These are phyloP conservation scores for Amphiprion percula DNA, from an alignment of 2,113 vertebrate genomes.

Conservation along the genomic window DNA sequence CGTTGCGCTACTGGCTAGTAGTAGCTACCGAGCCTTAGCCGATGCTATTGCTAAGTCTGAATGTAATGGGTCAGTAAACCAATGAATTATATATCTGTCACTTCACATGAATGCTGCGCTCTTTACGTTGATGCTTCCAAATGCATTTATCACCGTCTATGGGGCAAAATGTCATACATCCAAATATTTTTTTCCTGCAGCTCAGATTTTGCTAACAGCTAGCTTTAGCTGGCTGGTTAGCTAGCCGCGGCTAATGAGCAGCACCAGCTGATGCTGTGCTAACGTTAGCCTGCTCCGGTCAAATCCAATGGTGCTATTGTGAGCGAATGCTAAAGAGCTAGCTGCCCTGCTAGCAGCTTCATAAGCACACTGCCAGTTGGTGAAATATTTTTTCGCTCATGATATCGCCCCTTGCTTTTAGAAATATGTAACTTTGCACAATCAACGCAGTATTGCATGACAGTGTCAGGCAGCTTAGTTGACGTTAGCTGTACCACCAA, in stretches of 20 bases:
- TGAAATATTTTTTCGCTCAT: not conserved
- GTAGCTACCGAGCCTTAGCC: constrained; percentile 45
- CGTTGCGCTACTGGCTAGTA: constrained; percentile 54
- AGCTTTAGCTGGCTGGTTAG: constrained; percentile 45
- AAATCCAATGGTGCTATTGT: constrained; percentile 56
- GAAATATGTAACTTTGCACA: not conserved
- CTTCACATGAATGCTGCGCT: not conserved
- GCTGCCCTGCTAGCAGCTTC: constrained; percentile 34
- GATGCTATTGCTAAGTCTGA: constrained; percentile 21
- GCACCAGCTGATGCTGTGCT: constrained; percentile 69
- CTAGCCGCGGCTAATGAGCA: constrained; percentile 61
- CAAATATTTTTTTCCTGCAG: constrained; percentile 20
- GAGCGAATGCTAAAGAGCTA: constrained; percentile 50
- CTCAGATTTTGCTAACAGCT: constrained; percentile 51
- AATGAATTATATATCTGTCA: not conserved
- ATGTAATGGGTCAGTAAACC: constrained; percentile 37
- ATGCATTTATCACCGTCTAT: not conserved
- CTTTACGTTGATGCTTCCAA: accelerated
- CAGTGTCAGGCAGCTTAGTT: constrained; percentile 10
- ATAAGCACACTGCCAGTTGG: constrained; percentile 1
- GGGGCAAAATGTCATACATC: constrained; percentile 4
- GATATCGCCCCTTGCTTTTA: not conserved
- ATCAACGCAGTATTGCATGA: not conserved
- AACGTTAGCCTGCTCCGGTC: constrained; percentile 41
- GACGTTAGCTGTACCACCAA: constrained; percentile 27